Evolutionary conservation across 2,888 invertebrate genomes (phyloP).

Genomic region (Cataglyphis livida): DNA sequence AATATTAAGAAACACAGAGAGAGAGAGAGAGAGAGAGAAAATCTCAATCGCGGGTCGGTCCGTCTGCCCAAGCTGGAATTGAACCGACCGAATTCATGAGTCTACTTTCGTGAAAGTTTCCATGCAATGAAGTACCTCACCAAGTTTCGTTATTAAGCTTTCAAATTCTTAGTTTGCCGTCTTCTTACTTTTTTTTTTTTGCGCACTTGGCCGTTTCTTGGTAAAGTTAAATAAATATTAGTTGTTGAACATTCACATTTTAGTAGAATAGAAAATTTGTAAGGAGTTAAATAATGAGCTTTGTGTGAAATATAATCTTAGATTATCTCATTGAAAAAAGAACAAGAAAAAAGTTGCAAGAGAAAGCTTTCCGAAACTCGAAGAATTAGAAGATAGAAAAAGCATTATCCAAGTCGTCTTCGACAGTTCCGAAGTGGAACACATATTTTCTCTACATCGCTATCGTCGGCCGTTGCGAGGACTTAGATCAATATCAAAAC

Average conservation of each 20-base stretch:
- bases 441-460: slow-evolving; percentile 48
- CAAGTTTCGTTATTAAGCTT: slow-evolving; percentile 65
- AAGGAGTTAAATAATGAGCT: slow-evolving; percentile 6
- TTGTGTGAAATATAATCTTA: not conserved
- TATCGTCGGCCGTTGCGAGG: slow-evolving; percentile 20
- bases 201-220: not conserved
- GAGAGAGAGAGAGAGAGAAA: not conserved
- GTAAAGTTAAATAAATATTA: slow-evolving; percentile 7
- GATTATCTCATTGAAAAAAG: not conserved
- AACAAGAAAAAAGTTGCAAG: not conserved
- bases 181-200: not conserved
- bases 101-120: slow-evolving; percentile 66
- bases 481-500: slow-evolving; percentile 64
- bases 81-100: slow-evolving; percentile 72
- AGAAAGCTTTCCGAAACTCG: not conserved
- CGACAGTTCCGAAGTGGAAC: not conserved
- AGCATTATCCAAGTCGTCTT: not conserved
- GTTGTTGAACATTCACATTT: slow-evolving; percentile 4
- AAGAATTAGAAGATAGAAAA: slow-evolving; percentile 26
- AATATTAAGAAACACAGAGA: slow-evolving; percentile 64
- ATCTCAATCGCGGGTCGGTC: slow-evolving; percentile 14
- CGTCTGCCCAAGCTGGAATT: slow-evolving; percentile 52
- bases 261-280: not conserved
- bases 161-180: slow-evolving; percentile 63
- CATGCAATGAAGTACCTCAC: slow-evolving; percentile 51